phyloP scores from a whole-genome alignment of 2,888 invertebrate species.

The Toxonevra muliebris region DNA sequence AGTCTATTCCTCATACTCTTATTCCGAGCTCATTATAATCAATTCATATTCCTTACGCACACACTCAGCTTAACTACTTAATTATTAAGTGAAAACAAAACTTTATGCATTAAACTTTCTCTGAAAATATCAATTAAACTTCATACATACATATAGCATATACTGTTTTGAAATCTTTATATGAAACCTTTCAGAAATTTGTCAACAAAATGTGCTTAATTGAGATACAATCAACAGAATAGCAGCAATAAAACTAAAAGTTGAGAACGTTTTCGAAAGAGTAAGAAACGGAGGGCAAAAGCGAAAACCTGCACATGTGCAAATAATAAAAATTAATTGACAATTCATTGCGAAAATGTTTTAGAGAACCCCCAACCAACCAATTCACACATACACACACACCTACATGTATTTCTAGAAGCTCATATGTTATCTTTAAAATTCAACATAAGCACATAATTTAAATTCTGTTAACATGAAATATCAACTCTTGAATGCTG shows the following conservation, averaged over 20 bases:
- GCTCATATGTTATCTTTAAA: constrained; percentile 29
- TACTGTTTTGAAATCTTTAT: background rate
- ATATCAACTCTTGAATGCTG: constrained; percentile 9
- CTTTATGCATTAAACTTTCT: too few relatives aligned
- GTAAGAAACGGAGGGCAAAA: background rate
- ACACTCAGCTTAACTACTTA: too few relatives aligned
- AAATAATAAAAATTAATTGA: constrained; percentile 39
- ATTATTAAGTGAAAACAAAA: too few relatives aligned
- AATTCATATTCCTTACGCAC: too few relatives aligned
- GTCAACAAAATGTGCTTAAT: constrained; percentile 6
- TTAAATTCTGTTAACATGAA: constrained; percentile 26
- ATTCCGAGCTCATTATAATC: too few relatives aligned
- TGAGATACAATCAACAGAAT: constrained; percentile 20
- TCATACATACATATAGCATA: too few relatives aligned
- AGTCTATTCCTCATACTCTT: too few relatives aligned
- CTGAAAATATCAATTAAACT: too few relatives aligned
- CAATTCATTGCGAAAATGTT: constrained; percentile 34
- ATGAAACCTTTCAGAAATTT: constrained; percentile 12
- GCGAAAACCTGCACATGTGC: constrained; percentile 33
- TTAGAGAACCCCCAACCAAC: constrained; percentile 14
- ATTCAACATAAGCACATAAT: constrained; percentile 27
- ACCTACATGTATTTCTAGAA: constrained; percentile 4
- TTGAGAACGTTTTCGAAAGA: background rate
- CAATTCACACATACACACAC: constrained; percentile 1
- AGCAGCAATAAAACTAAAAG: background rate